Percentiles rank a stretch among this genome's conserved stretches.
These are phyloP conservation scores for Pissodes strobi DNA, from an alignment of 1,140 invertebrate genomes.

Conservation along the genomic window DNA sequence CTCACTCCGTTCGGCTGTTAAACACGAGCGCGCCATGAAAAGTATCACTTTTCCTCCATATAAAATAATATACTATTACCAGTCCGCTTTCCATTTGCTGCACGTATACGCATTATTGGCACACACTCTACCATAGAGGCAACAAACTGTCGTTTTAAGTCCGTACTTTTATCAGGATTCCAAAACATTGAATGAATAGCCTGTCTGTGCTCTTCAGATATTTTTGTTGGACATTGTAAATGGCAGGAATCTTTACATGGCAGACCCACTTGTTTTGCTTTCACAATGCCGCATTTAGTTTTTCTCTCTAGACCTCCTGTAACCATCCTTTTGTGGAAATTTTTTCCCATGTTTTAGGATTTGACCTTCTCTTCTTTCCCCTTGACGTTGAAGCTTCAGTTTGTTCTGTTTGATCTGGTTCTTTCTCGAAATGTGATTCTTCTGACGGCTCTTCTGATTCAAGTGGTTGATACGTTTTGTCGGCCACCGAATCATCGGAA, in stretches of 20 bases:
- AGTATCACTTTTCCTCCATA: too few species aligned
- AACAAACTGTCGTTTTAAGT: too few species aligned
- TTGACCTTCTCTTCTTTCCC: neutral
- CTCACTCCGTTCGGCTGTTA: too few species aligned
- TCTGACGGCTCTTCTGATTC: neutral
- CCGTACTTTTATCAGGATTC: neutral
- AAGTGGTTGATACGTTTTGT: neutral
- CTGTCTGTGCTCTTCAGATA: neutral
- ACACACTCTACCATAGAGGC: too few species aligned
- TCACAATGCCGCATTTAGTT: neutral
- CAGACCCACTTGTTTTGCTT: neutral
- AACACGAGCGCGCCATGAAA: too few species aligned
- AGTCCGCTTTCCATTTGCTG: too few species aligned
- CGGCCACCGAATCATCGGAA: too few species aligned
- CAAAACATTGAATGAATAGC: neutral
- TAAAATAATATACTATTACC: too few species aligned
- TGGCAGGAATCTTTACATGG: neutral
- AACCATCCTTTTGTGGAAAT: neutral
- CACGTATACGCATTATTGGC: too few species aligned
- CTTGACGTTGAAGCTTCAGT: too few species aligned
- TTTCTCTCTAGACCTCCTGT: neutral
- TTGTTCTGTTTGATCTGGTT: slow-evolving; percentile 1
- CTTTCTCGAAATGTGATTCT: neutral
- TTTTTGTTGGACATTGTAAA: neutral
- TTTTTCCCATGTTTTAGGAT: slow-evolving; percentile 4